These are phyloP conservation scores for Acleris sparsana DNA, from an alignment of 2,888 invertebrate species.

Conservation along the genomic window DNA sequence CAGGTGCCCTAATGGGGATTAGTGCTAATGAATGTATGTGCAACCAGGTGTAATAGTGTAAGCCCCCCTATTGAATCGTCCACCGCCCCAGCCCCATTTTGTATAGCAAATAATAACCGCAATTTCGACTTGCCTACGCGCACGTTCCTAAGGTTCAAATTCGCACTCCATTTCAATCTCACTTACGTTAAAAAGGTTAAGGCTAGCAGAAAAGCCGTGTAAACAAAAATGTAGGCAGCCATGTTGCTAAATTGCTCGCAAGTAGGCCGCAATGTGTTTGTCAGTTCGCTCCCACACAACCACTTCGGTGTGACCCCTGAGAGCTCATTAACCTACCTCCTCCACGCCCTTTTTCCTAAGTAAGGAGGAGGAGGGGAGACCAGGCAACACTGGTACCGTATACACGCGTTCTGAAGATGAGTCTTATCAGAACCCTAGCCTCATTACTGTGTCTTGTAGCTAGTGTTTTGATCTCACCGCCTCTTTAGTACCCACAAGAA, in stretches of 20 bases:
- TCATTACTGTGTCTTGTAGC: conserved; percentile 62
- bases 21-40: too few relatives aligned
- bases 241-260: conserved; percentile 60
- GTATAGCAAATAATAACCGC: too few relatives aligned
- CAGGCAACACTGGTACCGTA: conserved; percentile 48
- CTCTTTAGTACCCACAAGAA: background rate
- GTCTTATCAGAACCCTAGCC: conserved; percentile 61
- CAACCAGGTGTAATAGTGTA: too few relatives aligned
- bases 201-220: conserved; percentile 18
- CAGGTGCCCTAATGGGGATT: too few relatives aligned
- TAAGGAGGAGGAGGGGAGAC: conserved; percentile 40
- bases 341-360: conserved; percentile 41
- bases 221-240: conserved; percentile 51
- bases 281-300: conserved; percentile 57
- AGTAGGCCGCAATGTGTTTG: conserved; percentile 64
- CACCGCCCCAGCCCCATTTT: too few relatives aligned
- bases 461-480: conserved; percentile 51
- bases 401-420: conserved; percentile 59
- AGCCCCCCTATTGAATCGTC: too few relatives aligned
- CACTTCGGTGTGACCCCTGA: conserved; percentile 53
- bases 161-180: background rate
- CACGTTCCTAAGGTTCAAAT: background rate
- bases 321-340: conserved; percentile 63
- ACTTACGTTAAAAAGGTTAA: conserved; percentile 8
- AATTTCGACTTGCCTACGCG: background rate